A percentile compares a stretch with the other conserved stretches of the same genome.
Evolutionary conservation across 2,113 vertebrate species (phyloP).

Genomic region (Grammomys surdaster): DNA sequence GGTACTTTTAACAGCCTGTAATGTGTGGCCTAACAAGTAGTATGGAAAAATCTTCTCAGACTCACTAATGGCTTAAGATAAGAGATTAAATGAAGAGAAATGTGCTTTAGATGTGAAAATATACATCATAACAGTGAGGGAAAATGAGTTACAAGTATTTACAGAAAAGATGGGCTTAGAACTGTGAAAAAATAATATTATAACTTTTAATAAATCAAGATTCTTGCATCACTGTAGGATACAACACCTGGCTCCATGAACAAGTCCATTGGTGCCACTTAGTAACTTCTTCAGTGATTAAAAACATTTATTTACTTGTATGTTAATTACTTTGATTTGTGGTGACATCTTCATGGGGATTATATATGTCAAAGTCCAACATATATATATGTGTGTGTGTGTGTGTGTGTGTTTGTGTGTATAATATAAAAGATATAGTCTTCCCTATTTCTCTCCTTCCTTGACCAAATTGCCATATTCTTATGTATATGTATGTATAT

Average conservation of each 20-base stretch:
- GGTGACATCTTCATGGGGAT: background rate
- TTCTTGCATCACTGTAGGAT: background rate
- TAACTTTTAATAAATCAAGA: background rate
- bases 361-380: background rate
- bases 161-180: background rate
- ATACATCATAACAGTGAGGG: background rate
- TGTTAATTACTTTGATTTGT: background rate
- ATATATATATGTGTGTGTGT: too few relatives aligned
- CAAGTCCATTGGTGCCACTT: background rate
- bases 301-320: background rate
- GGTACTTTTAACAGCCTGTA: background rate
- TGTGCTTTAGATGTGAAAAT: background rate
- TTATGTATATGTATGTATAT: too few relatives aligned
- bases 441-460: too few relatives aligned
- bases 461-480: too few relatives aligned
- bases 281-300: background rate
- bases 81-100: slow-evolving; percentile 14
- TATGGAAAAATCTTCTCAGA: background rate
- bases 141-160: background rate
- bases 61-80: background rate
- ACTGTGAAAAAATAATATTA: background rate
- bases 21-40: background rate
- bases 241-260: background rate
- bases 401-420: too few relatives aligned
- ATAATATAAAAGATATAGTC: too few relatives aligned